Conservation (phyloP, 2,113 vertebrate genomes). For the Ictalurus furcatus region DNA sequence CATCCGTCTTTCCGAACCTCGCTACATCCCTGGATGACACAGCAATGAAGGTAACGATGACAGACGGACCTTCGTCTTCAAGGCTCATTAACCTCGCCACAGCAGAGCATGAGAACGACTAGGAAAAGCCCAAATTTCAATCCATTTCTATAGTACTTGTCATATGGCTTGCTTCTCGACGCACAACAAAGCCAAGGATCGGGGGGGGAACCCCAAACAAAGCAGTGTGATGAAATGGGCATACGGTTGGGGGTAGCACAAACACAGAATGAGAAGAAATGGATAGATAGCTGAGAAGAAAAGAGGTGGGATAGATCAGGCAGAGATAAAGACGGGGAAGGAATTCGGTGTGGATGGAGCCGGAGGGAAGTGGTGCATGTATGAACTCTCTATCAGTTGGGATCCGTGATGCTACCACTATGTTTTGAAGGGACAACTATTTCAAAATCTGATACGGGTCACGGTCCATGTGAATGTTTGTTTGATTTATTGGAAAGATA, state of each 20-base stretch:
- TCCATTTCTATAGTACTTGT: conserved; percentile 26
- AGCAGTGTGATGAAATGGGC: background rate
- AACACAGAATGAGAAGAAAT: background rate
- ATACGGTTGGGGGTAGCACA: conserved; percentile 7
- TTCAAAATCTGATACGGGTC: conserved; percentile 18
- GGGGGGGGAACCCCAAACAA: background rate
- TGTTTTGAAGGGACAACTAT: background rate
- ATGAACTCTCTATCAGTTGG: conserved; percentile 15
- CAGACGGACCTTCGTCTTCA: conserved; percentile 38
- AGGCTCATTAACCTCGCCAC: conserved; percentile 45
- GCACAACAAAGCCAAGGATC: background rate
- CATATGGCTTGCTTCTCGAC: conserved; percentile 16
- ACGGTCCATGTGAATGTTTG: background rate
- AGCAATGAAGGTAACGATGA: conserved; percentile 43
- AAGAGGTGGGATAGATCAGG: conserved; percentile 16
- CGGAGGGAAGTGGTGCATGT: conserved; percentile 13
- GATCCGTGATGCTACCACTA: conserved; percentile 34
- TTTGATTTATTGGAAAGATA: conserved; percentile 21
- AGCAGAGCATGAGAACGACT: conserved; percentile 29
- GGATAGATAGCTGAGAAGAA: background rate
- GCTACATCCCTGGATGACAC: conserved; percentile 7
- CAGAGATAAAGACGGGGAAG: conserved; percentile 1
- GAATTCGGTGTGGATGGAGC: conserved; percentile 16
- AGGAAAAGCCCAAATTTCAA: conserved; percentile 19
- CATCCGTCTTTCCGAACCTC: conserved; percentile 23